Conservation (phyloP, 2,888 invertebrate genomes). For the Leucoma salicis region DNA sequence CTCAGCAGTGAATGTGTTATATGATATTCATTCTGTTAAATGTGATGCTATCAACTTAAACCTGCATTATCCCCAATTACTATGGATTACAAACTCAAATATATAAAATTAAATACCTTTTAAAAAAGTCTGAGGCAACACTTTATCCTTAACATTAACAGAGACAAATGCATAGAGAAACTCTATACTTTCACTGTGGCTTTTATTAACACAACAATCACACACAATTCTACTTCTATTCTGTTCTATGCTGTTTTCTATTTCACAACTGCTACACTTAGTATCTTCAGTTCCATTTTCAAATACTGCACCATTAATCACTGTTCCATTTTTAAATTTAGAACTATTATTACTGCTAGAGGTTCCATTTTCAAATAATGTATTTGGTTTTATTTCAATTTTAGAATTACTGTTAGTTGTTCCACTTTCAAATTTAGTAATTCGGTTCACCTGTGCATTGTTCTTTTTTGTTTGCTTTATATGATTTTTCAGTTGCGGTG, state of each 20-base stretch:
- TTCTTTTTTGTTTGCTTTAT: conserved; percentile 12
- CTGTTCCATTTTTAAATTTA: conserved; percentile 4
- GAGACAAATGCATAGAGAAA: conserved; percentile 71
- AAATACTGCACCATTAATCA: conserved; percentile 7
- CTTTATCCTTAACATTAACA: conserved; percentile 63
- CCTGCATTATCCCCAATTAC: no score
- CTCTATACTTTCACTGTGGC: conserved; percentile 42
- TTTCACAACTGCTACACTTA: neutral
- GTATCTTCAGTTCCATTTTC: conserved; percentile 6
- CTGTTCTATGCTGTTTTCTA: conserved; percentile 7
- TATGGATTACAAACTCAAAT: no score
- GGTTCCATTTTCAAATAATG: neutral
- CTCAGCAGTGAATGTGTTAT: no score
- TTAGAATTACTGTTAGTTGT: neutral
- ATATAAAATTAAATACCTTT: conserved; percentile 54
- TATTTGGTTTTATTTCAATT: no score
- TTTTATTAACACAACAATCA: conserved; percentile 44
- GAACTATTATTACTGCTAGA: neutral
- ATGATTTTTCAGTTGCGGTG: conserved; percentile 19
- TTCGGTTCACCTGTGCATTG: neutral
- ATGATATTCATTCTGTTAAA: no score
- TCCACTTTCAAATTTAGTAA: neutral
- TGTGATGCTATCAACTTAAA: no score
- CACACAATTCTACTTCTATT: conserved; percentile 33
- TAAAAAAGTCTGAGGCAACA: conserved; percentile 59